Conservation (phyloP, 2,113 vertebrate genomes). For the Catharus fuscescens region DNA sequence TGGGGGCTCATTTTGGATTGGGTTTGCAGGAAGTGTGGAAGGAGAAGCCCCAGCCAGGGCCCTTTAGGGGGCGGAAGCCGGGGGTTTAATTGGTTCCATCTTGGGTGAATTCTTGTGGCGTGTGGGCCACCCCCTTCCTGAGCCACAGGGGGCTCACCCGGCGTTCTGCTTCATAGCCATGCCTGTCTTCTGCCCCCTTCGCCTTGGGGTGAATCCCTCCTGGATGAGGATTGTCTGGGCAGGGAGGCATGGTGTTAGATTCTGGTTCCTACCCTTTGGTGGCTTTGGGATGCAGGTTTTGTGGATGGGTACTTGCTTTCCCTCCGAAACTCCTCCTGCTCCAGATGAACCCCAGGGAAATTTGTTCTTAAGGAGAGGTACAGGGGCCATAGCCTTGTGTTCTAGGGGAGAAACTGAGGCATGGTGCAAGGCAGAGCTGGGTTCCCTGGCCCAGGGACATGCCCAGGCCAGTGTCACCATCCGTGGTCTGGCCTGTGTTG, state of each 20-base stretch:
- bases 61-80: slow-evolving; percentile 35
- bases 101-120: slow-evolving; percentile 53
- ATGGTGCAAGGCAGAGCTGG: fast-evolving
- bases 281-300: neutral
- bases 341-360: neutral
- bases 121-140: neutral
- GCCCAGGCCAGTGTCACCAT: fast-evolving
- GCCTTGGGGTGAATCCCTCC: neutral
- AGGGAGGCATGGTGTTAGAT: neutral
- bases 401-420: neutral
- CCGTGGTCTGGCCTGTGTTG: fast-evolving
- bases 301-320: neutral
- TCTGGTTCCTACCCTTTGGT: neutral
- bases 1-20: neutral
- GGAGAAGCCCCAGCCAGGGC: neutral
- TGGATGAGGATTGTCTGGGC: fast-evolving
- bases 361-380: fast-evolving
- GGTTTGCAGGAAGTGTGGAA: neutral
- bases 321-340: neutral
- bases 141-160: neutral
- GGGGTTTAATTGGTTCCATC: slow-evolving; percentile 67
- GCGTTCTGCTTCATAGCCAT: neutral
- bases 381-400: fast-evolving
- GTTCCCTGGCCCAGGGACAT: neutral
- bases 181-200: neutral